These are phyloP conservation scores for Piliocolobus tephrosceles DNA, from an alignment of 2,113 vertebrate species.

Conservation along the genomic window DNA sequence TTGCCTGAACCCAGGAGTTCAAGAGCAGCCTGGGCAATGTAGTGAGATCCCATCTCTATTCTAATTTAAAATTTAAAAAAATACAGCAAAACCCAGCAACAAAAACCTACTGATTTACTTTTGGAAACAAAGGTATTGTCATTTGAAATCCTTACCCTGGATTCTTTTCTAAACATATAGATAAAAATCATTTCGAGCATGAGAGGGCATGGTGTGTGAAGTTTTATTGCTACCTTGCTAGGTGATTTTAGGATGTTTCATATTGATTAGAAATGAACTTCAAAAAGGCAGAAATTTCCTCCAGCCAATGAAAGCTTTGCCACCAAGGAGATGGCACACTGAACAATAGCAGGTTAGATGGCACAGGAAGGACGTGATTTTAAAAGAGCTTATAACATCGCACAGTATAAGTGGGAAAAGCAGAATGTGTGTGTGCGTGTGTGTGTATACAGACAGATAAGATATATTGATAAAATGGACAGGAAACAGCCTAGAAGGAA, in stretches of 20 bases:
- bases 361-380: background rate
- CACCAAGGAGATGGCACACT: background rate
- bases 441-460: background rate
- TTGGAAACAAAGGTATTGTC: background rate
- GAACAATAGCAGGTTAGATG: accelerated
- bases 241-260: background rate
- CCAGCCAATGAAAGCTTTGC: background rate
- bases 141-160: background rate
- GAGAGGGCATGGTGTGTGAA: background rate
- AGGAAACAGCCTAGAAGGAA: background rate
- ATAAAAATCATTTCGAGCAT: background rate
- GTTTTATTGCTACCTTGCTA: background rate
- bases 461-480: background rate
- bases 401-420: background rate
- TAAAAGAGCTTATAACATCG: background rate
- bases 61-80: no score
- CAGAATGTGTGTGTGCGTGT: background rate
- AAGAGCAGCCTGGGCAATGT: no score
- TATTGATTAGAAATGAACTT: background rate
- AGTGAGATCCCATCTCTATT: no score
- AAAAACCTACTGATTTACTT: background rate
- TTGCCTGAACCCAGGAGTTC: no score
- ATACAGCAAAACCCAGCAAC: background rate
- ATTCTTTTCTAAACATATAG: background rate
- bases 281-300: background rate